These are phyloP conservation scores for Pseudobourletiella spinata DNA, from an alignment of 1,140 invertebrate genomes.

Conservation along the genomic window DNA sequence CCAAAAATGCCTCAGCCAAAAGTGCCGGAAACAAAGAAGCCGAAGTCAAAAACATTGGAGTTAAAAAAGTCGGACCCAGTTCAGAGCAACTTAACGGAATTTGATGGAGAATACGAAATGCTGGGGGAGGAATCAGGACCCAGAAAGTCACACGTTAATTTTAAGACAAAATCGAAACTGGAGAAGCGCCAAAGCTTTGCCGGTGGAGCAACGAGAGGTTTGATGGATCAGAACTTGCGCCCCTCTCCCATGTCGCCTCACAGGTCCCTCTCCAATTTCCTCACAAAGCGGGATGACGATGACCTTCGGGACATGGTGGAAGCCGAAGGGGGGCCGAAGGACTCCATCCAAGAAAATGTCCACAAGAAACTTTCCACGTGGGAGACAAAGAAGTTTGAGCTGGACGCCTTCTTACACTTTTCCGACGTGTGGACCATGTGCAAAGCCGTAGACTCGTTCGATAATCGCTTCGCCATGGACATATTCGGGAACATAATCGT, in stretches of 20 bases:
- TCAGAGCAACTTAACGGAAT: no score
- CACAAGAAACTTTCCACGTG: not conserved
- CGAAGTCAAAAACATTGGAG: no score
- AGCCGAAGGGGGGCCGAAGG: no score
- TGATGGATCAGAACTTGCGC: not conserved
- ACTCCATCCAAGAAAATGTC: not conserved
- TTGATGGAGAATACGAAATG: no score
- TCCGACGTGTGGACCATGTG: constrained; percentile 10
- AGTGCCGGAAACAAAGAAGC: no score
- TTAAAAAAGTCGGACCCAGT: no score
- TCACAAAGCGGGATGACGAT: not conserved
- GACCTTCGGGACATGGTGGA: not conserved
- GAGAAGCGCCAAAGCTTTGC: not conserved
- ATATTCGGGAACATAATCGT: constrained; percentile 15
- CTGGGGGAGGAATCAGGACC: no score
- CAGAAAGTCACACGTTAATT: no score
- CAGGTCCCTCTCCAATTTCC: not conserved
- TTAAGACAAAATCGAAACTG: not conserved
- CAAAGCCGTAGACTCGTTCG: constrained; percentile 20
- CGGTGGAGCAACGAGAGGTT: not conserved
- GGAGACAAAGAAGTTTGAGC: not conserved
- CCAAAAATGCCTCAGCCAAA: no score
- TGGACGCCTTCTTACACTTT: constrained; percentile 16
- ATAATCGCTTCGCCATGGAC: constrained; percentile 20
- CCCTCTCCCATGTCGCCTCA: not conserved